Evolutionary conservation across 2,797 vertebrate genomes (phyloP).

Genomic region (Pitangus sulphuratus): DNA sequence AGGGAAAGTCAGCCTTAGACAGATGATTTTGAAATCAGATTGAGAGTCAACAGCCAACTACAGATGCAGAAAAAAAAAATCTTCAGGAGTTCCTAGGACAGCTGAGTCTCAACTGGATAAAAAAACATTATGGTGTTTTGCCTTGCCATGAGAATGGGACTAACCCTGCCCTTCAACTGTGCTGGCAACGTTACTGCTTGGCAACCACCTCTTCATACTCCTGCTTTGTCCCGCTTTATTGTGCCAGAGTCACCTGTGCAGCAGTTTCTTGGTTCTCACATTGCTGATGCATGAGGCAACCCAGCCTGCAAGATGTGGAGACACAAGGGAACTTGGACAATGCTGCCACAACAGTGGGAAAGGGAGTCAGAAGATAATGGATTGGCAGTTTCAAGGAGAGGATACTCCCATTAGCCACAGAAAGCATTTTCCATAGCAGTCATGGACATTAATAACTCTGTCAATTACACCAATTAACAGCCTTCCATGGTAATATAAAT

Average conservation of each 20-base stretch:
- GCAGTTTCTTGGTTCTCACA: background rate
- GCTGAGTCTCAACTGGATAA: background rate
- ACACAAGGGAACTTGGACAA: background rate
- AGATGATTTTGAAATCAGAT: background rate
- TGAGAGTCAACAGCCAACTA: background rate
- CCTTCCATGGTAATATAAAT: slow-evolving; percentile 8
- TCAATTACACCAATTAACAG: slow-evolving; percentile 29
- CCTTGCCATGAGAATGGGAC: background rate
- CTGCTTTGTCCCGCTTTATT: background rate
- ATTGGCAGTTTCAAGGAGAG: background rate
- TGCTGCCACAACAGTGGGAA: background rate
- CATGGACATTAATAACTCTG: slow-evolving; percentile 25
- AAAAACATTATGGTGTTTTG: background rate
- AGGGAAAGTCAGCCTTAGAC: background rate
- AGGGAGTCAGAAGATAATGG: background rate
- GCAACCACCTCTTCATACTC: background rate
- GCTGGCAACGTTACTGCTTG: background rate
- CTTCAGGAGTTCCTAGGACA: background rate
- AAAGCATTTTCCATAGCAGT: background rate
- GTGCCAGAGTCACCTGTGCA: fast-evolving
- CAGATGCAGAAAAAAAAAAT: background rate
- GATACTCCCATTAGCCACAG: background rate
- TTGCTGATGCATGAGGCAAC: background rate
- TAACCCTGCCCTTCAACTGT: fast-evolving
- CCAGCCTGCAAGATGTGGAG: too few species aligned